Base-by-base conservation (phyloP, 2,113 vertebrate species). In the Lanius ludovicianus region DNA sequence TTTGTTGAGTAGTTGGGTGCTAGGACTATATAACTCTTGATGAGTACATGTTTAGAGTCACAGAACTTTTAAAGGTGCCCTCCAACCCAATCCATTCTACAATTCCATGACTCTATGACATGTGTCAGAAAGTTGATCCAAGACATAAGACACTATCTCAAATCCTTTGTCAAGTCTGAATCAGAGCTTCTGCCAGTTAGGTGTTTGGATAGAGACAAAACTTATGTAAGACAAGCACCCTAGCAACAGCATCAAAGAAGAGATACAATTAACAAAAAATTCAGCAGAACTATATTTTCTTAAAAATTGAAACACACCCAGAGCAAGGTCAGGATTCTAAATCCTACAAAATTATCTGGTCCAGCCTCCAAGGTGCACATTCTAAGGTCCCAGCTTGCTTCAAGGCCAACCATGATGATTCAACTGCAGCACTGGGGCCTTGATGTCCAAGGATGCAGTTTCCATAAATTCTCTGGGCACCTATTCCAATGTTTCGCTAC, bases 401-500 rank as follows among this genome's bases (percentile, higher is more conserved):
- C 20, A 50, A 35, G 6, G 20, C 4, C 28, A 86, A 1, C 5
- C 9, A 8, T 28, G 25, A 71, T 46, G 20, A 55, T 71, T 17
- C 5, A 39, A 3, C 13, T 22, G 12, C 28, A 57, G 7, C 11
- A 24, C 7, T 1, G 1, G 7, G 3, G 5, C 14, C 9, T 24
- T 2, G 6, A 28, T 75, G 3, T 8, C 23, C 11, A 63, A 17
- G 7, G 22, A 82, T 55, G 11, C 5, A 17, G 7, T 21, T 78
- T 87, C 9, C 33, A 52, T 30, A 85, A 30, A 7, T 59, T 47
- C 15, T 31, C 19, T 64, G 37, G 13, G 11, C 3, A 47, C 14
- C 2, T 64, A 35, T 63, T 71, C 14, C 30, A 85, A 12, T 1
- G 1, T 52, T 85, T 73, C 1, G 0, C 7, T 76, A 37, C 4